Evolutionary conservation across 2,797 vertebrate species (phyloP).

Genomic region (Malurus splendens): DNA sequence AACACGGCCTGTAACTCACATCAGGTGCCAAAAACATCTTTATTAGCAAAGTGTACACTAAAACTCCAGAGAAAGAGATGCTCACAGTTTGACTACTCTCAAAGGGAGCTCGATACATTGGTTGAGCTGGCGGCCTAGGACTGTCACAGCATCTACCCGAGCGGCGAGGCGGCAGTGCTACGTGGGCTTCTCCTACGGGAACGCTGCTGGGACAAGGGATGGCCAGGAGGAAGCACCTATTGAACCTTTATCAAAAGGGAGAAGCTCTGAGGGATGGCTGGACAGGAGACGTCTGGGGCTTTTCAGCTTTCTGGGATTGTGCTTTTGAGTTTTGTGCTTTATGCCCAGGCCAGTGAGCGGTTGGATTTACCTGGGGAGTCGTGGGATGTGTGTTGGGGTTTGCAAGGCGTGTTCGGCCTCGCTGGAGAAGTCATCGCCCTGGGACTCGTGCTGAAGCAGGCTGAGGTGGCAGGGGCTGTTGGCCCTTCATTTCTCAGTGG

Average conservation of each 20-base stretch:
- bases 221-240: conserved; percentile 15
- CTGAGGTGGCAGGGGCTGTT: not conserved
- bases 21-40: conserved; percentile 68
- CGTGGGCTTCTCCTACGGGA: not conserved
- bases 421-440: not conserved
- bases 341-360: not conserved
- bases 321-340: conserved; percentile 58
- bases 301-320: conserved; percentile 25
- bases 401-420: not conserved
- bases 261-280: not conserved
- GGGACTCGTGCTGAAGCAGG: conserved; percentile 16
- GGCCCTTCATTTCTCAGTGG: not conserved
- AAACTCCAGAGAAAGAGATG: conserved; percentile 60
- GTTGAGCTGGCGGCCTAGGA: conserved; percentile 38
- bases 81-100: conserved; percentile 65
- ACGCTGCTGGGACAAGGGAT: not conserved
- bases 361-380: not conserved
- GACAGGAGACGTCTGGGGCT: not conserved
- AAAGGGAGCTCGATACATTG: conserved; percentile 23
- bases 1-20: not conserved
- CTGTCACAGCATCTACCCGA: conserved; percentile 50
- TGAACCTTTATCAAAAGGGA: conserved; percentile 43
- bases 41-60: conserved; percentile 72
- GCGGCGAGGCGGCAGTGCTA: not conserved
- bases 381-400: not conserved